Conservation (phyloP, 1,140 invertebrate genomes). For the Drosophila melanica region DNA sequence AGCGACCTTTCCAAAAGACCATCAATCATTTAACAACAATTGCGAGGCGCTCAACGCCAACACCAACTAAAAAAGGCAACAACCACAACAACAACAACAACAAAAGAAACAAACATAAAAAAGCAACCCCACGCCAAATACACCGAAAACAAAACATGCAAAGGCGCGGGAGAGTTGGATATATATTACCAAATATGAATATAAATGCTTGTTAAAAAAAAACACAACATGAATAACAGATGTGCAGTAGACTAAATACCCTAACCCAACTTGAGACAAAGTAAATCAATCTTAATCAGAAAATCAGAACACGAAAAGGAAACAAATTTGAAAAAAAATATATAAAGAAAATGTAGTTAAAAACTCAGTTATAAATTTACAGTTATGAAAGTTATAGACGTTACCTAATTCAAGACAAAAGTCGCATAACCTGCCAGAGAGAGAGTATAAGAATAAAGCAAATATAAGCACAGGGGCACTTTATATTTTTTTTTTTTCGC, state of each 20-base stretch:
- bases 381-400: not conserved
- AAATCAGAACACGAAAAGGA: not conserved
- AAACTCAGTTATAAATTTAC: no score
- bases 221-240: not conserved
- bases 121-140: conserved; percentile 45
- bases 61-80: conserved; percentile 38
- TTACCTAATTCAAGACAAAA: not conserved
- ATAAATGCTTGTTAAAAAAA: conserved; percentile 56
- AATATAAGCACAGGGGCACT: conserved; percentile 49
- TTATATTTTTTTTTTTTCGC: conserved; percentile 6
- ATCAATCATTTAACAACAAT: conserved; percentile 77
- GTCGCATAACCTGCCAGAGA: not conserved
- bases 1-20: conserved; percentile 56
- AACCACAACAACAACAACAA: conserved; percentile 40
- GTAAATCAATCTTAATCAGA: no score
- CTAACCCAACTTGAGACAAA: conserved; percentile 1
- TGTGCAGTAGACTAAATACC: conserved; percentile 12
- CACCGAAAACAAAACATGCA: conserved; percentile 33
- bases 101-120: conserved; percentile 36
- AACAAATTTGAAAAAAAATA: no score
- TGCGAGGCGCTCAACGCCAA: conserved; percentile 65
- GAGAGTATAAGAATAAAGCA: conserved; percentile 1
- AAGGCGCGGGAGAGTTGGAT: conserved; percentile 41
- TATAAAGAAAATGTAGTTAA: no score
- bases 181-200: conserved; percentile 76